phyloP scores from a whole-genome alignment of 1,140 invertebrate genomes.

The Pomacea maculata region DNA sequence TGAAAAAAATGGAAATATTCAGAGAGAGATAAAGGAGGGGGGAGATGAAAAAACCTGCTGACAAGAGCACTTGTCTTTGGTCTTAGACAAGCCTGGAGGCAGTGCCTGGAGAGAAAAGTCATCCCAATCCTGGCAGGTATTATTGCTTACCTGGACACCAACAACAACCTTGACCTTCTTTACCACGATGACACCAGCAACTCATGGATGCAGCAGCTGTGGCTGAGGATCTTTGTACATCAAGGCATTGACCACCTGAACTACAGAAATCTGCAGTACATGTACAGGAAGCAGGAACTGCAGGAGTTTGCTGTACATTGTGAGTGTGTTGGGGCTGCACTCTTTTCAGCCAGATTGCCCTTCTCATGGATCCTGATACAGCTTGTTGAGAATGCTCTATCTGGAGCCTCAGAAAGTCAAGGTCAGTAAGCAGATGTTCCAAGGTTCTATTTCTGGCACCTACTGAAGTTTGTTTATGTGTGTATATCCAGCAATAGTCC shows the following conservation, averaged over 20 bases:
- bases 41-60: background rate
- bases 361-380: conserved; percentile 51
- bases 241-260: conserved; percentile 20
- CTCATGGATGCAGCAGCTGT: conserved; percentile 5
- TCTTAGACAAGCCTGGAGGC: conserved; percentile 34
- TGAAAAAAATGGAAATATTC: too few relatives aligned
- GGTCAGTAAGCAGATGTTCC: too few relatives aligned
- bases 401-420: background rate
- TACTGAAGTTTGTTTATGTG: too few relatives aligned
- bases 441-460: too few relatives aligned
- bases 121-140: conserved; percentile 48
- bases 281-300: conserved; percentile 30
- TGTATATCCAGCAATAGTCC: too few relatives aligned
- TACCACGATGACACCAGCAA: conserved; percentile 8
- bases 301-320: conserved; percentile 35
- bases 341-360: conserved; percentile 34
- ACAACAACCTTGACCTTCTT: conserved; percentile 49
- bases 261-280: conserved; percentile 33
- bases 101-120: conserved; percentile 47
- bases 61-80: background rate
- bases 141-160: conserved; percentile 49
- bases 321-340: conserved; percentile 19
- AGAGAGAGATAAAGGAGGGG: too few relatives aligned
- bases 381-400: conserved; percentile 36
- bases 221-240: conserved; percentile 4